Conservation (phyloP, 2,888 invertebrate genomes). For the Terebella lapidaria region DNA sequence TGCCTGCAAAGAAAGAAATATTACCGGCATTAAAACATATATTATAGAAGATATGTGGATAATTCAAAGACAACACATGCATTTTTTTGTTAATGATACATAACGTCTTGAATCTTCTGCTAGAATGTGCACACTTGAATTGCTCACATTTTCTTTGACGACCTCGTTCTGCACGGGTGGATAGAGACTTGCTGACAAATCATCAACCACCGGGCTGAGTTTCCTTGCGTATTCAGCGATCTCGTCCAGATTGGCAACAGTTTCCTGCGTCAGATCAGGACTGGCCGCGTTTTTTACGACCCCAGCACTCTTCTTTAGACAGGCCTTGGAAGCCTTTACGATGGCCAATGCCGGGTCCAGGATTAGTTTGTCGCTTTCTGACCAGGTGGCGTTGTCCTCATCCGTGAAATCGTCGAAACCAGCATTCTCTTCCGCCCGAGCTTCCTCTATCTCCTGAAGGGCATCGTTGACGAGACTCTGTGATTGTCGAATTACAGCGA, state of each 20-base stretch:
- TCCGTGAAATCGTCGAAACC: not conserved
- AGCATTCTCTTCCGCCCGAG: not conserved
- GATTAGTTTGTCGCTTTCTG: not conserved
- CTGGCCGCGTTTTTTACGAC: no score
- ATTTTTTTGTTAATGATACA: not conserved
- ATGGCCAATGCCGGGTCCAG: not conserved
- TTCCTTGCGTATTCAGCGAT: not conserved
- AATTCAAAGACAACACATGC: not conserved
- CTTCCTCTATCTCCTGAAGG: not conserved
- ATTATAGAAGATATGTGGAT: not conserved
- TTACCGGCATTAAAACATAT: not conserved
- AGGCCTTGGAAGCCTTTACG: not conserved
- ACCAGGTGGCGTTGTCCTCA: not conserved
- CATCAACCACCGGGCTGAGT: not conserved
- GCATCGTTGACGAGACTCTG: not conserved
- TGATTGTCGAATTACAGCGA: not conserved
- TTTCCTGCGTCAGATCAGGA: no score
- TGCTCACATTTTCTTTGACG: not conserved
- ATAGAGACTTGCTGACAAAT: not conserved
- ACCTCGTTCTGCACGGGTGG: not conserved
- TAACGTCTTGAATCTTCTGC: no score
- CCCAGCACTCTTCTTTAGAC: not conserved
- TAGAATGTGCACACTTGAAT: no score
- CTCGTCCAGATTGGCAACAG: no score
- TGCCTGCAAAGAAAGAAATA: not conserved